phyloP scores from a whole-genome alignment of 2,797 vertebrate genomes.

The Sus cebifrons region DNA sequence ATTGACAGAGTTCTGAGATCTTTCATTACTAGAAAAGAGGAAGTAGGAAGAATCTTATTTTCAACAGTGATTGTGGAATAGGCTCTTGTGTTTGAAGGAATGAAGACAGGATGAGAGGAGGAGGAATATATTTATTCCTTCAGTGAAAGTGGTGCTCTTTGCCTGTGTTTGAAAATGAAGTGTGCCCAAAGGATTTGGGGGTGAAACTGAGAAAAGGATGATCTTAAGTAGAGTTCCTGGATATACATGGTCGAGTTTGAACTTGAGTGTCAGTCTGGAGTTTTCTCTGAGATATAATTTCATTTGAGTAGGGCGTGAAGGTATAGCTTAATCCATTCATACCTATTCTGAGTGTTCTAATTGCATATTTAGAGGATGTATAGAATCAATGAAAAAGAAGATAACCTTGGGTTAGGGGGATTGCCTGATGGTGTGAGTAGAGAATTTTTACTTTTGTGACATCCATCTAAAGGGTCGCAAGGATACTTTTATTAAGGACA shows the following conservation, averaged over 20 bases:
- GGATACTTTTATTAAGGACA: neutral
- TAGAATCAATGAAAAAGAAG: neutral
- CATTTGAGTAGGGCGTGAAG: neutral
- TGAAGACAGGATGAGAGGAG: neutral
- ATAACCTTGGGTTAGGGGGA: neutral
- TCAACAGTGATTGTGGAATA: neutral
- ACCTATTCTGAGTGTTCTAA: neutral
- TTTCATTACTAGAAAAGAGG: neutral
- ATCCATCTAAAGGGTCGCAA: neutral
- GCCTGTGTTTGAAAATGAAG: neutral
- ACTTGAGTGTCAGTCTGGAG: neutral
- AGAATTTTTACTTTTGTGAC: neutral
- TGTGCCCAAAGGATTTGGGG: neutral
- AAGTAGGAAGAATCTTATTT: neutral
- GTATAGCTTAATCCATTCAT: neutral
- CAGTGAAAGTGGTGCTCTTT: neutral
- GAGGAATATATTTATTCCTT: neutral
- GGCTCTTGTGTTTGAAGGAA: neutral
- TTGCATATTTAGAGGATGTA: neutral
- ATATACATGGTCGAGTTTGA: neutral
- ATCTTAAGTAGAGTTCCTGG: neutral
- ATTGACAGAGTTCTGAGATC: neutral
- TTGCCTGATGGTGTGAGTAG: neutral
- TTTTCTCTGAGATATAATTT: constrained; percentile 23
- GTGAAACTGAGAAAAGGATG: neutral